Base-by-base conservation (phyloP, 2,888 invertebrate species). In the Furcula furcula region DNA sequence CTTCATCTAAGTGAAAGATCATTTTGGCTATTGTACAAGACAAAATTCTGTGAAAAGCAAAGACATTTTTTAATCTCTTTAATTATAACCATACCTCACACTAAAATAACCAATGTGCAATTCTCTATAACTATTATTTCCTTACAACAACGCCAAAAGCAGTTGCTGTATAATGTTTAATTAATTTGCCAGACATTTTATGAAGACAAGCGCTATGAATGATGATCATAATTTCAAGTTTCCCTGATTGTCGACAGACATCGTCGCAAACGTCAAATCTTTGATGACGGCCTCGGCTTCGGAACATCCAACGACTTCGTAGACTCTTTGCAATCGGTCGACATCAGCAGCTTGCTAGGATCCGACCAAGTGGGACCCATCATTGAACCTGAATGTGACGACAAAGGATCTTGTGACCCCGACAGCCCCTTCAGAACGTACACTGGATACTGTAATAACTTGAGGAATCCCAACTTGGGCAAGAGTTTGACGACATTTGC, bases 401-500 rank as follows among this genome's bases (percentile, higher is more conserved):
- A 95, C 35, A 88, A 85, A 0, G 90, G 92, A 0, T 88, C 93
- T 1, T 97, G 97, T 61, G 94, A 96, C 56, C 90, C 92, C 4
- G 91, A 90, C 20, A 91, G 83, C 3, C 94, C 93, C 0, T 95
- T 93, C 77, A 90, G 95, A 53, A 92, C 94, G 0, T 91, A 94
- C 40, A 94, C 95, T 0, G 97, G 97, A 0, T 94, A 94, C 59
- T 97, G 97, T 67, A 97, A 97, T 65, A 97, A 97, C 68, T 75
- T 97, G 30, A 91, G 94, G 18, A 94, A 95, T 65, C 96, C 97
- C 0, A 92, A 91, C 36, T 91, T 94, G 62, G 97, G 96, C 10
- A 95, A 95, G 68, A 94, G 96, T 56, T 85, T 97, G 61, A 95
- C 96, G 0, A 94, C 95, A 0, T 97, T 97, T 65, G 94, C 95